phyloP scores from a whole-genome alignment of 2,888 invertebrate genomes.

The Mesochorus sp. region DNA sequence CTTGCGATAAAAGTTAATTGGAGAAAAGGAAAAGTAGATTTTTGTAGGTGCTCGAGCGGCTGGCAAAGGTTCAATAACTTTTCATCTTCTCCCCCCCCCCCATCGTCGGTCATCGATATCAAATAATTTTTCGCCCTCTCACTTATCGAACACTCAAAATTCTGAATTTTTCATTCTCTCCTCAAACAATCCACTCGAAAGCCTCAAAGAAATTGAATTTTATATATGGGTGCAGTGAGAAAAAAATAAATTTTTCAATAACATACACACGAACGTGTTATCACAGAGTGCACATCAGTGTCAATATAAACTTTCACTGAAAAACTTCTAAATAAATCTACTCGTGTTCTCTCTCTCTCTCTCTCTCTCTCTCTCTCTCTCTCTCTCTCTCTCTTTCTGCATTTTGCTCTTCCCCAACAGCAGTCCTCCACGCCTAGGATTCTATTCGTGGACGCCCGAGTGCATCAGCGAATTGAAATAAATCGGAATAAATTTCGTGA shows the following conservation, averaged over 20 bases:
- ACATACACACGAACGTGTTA: background rate
- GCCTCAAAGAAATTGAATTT: background rate
- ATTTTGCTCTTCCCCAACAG: conserved; percentile 18
- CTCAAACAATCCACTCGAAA: background rate
- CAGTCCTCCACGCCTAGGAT: conserved; percentile 37
- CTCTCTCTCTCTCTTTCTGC: conserved; percentile 29
- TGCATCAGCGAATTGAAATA: conserved; percentile 55
- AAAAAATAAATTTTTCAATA: background rate
- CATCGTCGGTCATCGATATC: conserved; percentile 34
- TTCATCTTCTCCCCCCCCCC: background rate
- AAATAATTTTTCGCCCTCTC: conserved; percentile 23
- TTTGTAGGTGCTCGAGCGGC: conserved; percentile 6
- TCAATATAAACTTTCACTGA: conserved; percentile 21
- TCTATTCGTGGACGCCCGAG: conserved; percentile 40
- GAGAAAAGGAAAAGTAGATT: conserved; percentile 12
- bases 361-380: conserved; percentile 24
- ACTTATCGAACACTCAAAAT: conserved; percentile 5
- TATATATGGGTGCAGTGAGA: background rate
- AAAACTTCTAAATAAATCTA: conserved; percentile 59
- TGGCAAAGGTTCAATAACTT: conserved; percentile 37
- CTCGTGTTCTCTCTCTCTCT: conserved; percentile 63
- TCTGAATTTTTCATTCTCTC: background rate
- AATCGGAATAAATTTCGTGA: conserved; percentile 59
- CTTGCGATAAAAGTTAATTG: background rate
- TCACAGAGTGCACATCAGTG: background rate